Conservation (phyloP, 2,888 invertebrate species). For the Apoda limacodes region DNA sequence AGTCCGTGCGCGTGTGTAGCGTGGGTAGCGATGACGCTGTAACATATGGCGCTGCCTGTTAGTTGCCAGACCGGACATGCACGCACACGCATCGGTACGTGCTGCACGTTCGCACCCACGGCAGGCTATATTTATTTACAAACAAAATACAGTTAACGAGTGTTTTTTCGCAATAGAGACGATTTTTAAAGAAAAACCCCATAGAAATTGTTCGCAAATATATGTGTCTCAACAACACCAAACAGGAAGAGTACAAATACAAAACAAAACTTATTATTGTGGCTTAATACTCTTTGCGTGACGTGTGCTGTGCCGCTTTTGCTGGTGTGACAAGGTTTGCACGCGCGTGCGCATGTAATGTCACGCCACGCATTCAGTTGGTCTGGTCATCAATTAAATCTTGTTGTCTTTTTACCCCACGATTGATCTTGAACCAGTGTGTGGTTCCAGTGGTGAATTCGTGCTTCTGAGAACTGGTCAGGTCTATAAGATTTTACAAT, state of each 20-base stretch:
- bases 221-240: background rate
- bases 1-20: too few relatives aligned
- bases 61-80: too few relatives aligned
- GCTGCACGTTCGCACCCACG: too few relatives aligned
- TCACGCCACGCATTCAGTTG: background rate
- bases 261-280: background rate
- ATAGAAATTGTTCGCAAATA: background rate
- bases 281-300: background rate
- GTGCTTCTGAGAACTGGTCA: too few relatives aligned
- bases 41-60: too few relatives aligned
- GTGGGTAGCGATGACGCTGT: too few relatives aligned
- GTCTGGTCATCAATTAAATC: background rate
- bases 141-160: too few relatives aligned
- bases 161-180: background rate
- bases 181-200: background rate
- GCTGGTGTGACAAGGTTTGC: background rate
- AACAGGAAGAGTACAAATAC: background rate
- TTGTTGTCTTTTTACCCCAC: background rate
- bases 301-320: background rate
- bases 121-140: too few relatives aligned
- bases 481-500: too few relatives aligned
- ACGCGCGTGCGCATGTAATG: background rate
- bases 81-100: too few relatives aligned
- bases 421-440: too few relatives aligned
- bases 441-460: too few relatives aligned